Conservation (phyloP, 1,140 invertebrate species). For the Apis laboriosa region DNA sequence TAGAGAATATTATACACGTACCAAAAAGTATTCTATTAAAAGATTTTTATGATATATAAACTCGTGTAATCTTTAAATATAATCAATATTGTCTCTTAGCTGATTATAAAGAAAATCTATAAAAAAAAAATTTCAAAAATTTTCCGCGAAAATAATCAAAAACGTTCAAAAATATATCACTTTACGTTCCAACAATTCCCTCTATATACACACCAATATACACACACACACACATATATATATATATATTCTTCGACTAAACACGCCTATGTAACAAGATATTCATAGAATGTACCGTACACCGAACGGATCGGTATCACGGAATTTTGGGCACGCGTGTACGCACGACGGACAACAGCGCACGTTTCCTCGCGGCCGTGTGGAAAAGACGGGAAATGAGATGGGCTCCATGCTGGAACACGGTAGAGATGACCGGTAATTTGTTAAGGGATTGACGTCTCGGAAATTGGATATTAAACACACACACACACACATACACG, state of each 20-base stretch:
- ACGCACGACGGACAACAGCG: slow-evolving; percentile 2
- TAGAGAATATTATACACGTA: no score
- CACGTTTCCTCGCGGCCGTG: slow-evolving; percentile 42
- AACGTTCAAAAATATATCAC: neutral
- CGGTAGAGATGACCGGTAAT: slow-evolving; percentile 72
- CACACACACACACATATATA: no score
- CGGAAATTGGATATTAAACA: slow-evolving; percentile 77
- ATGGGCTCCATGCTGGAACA: slow-evolving; percentile 62
- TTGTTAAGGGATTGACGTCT: slow-evolving; percentile 75
- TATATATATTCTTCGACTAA: neutral
- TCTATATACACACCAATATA: no score
- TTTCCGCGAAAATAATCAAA: no score
- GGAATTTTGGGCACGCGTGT: slow-evolving; percentile 30
- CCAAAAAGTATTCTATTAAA: no score
- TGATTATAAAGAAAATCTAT: no score
- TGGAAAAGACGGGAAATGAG: slow-evolving; percentile 67
- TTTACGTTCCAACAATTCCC: neutral
- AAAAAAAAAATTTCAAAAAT: no score
- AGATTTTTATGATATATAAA: no score
- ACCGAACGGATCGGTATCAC: slow-evolving; percentile 25
- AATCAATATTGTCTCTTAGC: no score
- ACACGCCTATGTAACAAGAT: neutral
- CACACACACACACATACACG: no score
- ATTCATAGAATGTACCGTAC: slow-evolving; percentile 6
- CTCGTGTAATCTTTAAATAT: no score